Evolutionary conservation across 2,797 vertebrate species (phyloP), one percentile per base, ranked within the genome.

Genomic region (Onychomys leucogaster): DNA sequence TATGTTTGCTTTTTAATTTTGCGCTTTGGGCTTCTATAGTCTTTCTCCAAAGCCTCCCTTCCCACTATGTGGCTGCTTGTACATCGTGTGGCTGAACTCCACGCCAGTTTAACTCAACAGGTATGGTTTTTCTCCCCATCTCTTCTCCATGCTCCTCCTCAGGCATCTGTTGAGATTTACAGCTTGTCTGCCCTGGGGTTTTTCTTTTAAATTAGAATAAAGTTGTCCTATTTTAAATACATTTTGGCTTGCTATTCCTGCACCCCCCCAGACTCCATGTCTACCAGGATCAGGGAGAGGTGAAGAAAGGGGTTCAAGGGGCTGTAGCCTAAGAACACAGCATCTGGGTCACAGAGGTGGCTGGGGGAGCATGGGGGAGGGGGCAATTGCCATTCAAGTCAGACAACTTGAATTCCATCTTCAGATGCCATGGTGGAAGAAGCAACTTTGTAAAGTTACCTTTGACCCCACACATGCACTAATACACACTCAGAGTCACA

Each of bases 401-500:
- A 69, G 84, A 71, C 46, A 55, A 19, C 65, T 67, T 71, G 65
- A 87, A 23, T 55, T 87, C 0, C 2, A 5, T 10, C 43, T 85
- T 46, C 6, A 2, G 27, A 0, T 3, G 2, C 43, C 0, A 25
- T 11, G 4, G 2, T 55, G 23, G 65, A 87, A 37, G 14, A 65
- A 87, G 34, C 13, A 71, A 71, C 14, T 16, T 27, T 11, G 21
- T 17, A 37, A 71, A 27, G 8, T 71, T 71, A 27, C 14, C 23
- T 43, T 59, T 52, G 63, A 52, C 65, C 52, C 84, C 84, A 52
- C 14, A 25, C 34, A 25, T 37, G 34, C n/a, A 7, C 27, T 63
- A 43, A 65, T 12, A 34, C 63, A 16, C 43, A 69, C 43, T 49
- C 83, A n/a, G 34, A 71, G 5, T 55, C 85, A 87, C 49, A 73